Base-by-base conservation (phyloP, 1,140 invertebrate species). In the Lordiphosa stackelbergi region DNA sequence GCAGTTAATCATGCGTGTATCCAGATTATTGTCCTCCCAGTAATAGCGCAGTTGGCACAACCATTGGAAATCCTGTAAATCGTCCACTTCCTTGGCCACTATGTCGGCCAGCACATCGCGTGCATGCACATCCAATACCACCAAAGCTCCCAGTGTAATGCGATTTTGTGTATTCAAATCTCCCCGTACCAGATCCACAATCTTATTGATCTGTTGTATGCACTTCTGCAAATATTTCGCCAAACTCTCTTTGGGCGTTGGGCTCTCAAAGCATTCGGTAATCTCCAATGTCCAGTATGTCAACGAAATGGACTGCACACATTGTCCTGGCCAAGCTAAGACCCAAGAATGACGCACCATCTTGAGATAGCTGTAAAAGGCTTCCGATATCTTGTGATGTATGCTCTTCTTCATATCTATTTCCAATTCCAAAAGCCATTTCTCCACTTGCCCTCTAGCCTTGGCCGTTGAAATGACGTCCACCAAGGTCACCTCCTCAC, bases 401-500 rank as follows among this genome's bases (percentile, higher is more conserved):
- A 99, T 90, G 28, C 96, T 97, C 49, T 92, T 92, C 78, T 97
- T 95, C 96, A 99, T 99, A 40, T 92, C 90, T n/a, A 73, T 86
- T 88, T 99, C 97, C 16, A 99, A 89, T 79, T 98, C 94, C 1
- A 96, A 87, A 2, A 99, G 89, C 97, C 97, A 99, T 89, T 98
- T 98, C 88, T 99, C 98, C 0, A 99, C 97, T 88, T 97, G 95
- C 48, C 97, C 97, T 77, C 95, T 90, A n/a, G 97, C 96, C 53
- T 93, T 92, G 2, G 91, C 91, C 0, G 97, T 98, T 43, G 95
- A 95, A 62, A 99, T 97, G 4, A 92, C 88, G 43, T 94, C 92
- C 10, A 93, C 92, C 1, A 98, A 89, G 13, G 89, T 74, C 10
- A 99, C 93, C 24, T 93, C 89, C 89, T 99, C 97, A n/a, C 78